These are phyloP conservation scores for Campoplex nolae DNA, from an alignment of 2,888 invertebrate genomes.

Conservation along the genomic window DNA sequence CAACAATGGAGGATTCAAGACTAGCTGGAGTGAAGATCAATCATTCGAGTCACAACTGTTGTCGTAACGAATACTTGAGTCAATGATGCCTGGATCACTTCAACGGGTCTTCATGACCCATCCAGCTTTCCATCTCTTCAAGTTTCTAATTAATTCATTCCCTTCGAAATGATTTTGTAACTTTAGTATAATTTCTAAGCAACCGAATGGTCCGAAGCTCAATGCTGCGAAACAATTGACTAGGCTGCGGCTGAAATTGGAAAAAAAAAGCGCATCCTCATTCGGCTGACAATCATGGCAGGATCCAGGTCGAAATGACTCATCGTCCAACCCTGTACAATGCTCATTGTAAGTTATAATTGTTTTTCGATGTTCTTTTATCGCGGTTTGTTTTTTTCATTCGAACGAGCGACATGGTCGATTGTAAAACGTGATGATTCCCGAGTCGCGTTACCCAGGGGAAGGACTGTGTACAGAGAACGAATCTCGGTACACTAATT, in stretches of 20 bases:
- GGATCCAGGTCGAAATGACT: background rate
- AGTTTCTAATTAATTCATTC: background rate
- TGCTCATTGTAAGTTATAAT: background rate
- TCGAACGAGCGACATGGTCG: background rate
- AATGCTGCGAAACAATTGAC: background rate
- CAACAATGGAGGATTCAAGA: background rate
- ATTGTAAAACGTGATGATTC: background rate
- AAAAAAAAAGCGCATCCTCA: background rate
- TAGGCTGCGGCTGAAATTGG: background rate
- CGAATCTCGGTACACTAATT: background rate
- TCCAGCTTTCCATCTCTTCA: background rate
- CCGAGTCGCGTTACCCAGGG: background rate
- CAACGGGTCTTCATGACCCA: background rate
- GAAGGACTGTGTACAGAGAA: background rate
- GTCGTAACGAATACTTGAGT: background rate
- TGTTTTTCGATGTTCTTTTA: background rate
- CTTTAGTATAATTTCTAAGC: background rate
- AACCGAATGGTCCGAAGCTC: background rate
- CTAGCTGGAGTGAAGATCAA: background rate
- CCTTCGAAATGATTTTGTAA: background rate
- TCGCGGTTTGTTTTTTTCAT: background rate
- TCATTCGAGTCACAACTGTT: background rate
- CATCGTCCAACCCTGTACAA: background rate
- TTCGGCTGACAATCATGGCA: background rate
- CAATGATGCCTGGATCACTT: no score